Base-by-base conservation (phyloP, 2,113 vertebrate species). In the Aptenodytes patagonicus region DNA sequence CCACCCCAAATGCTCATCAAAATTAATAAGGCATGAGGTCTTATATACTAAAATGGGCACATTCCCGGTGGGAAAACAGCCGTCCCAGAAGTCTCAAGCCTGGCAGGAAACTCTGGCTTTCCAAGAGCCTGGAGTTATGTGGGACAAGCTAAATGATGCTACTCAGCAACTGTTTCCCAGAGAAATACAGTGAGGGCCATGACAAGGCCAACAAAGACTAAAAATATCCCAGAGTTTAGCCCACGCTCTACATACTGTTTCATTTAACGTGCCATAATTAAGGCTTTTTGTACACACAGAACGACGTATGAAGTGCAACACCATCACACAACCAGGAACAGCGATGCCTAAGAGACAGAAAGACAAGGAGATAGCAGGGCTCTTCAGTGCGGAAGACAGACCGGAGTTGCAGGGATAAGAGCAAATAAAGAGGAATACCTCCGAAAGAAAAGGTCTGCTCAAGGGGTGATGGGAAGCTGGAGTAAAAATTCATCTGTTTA, bases 131-230 rank as follows among this genome's bases (percentile, higher is more conserved):
- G 3, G 82, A 95, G 87, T 95, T 95, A 95, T 90, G 94, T 92
- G 89, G 91, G 76, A 94, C 84, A 87, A 95, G 64, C 65, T 83
- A 94, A 96, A 92, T 31, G 89, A 89, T 95, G 95, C 91, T 97
- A 83, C 95, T 92, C 96, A 96, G 88, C 87, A 96, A 96, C 79
- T 49, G 77, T 93, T 97, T 98, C 96, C 95, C 97, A 97, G 87
- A 89, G 95, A 97, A 97, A 93, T 95, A 87, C 55, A 91, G 73
- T 6, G 1, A 96, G 68, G 95, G 92, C 95, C 94, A 61, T 24
- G 88, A 87, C 64, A 95, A 95, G 93, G 91, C 88, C 94, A 97
- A 76, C 38, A 83, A 88, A 79, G 76, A n/a, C 88, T 95, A 97
- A 97, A 97, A 97, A 96, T 97, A 97, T 73, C 86, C 31, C 78